phyloP scores from a whole-genome alignment of 2,113 vertebrate species.

The Steatornis caripensis region DNA sequence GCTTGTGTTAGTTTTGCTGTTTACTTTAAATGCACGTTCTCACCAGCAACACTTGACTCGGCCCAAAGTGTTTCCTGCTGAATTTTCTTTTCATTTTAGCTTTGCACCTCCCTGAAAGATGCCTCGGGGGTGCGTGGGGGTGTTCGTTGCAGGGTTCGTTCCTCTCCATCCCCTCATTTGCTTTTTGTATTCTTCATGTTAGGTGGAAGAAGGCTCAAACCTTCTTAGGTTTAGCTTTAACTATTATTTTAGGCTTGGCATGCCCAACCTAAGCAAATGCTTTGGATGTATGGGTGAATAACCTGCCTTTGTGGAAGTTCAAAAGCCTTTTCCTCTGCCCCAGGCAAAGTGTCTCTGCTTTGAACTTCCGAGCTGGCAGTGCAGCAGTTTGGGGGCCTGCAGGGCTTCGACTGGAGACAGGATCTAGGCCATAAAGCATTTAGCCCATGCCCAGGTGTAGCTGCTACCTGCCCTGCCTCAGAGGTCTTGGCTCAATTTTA shows the following conservation, averaged over 20 bases:
- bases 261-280: too few relatives aligned
- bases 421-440: background rate
- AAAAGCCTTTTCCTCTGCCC: background rate
- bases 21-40: background rate
- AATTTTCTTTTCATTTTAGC: background rate
- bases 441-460: fast-evolving
- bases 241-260: background rate
- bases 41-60: background rate
- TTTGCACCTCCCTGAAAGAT: background rate
- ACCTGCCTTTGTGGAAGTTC: background rate
- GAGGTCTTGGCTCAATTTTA: background rate
- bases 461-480: background rate
- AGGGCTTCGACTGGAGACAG: background rate
- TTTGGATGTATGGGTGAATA: background rate
- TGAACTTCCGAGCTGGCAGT: background rate
- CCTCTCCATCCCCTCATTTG: background rate
- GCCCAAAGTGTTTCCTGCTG: background rate
- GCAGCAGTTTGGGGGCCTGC: background rate
- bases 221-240: background rate
- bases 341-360: background rate
- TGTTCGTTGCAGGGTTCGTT: background rate
- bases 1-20: background rate
- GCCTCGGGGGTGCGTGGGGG: too few relatives aligned
- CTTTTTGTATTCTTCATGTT: background rate
- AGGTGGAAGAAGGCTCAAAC: background rate